Evolutionary conservation across 2,113 vertebrate genomes (phyloP).

Genomic region (Dicerorhinus sumatrensis): DNA sequence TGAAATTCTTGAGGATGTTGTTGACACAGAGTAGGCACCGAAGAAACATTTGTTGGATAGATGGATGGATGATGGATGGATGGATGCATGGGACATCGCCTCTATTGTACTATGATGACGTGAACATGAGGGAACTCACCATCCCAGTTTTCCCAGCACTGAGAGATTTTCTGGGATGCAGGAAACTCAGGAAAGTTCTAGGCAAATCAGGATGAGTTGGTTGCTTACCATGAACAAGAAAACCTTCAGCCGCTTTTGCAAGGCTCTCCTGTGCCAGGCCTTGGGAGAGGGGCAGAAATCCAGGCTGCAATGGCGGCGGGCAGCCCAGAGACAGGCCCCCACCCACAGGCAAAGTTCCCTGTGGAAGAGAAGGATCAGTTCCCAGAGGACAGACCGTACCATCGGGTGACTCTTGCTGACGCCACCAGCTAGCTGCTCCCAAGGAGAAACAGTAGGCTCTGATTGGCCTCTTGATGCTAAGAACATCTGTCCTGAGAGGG

Average conservation of each 20-base stretch:
- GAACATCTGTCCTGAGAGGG: too few species aligned
- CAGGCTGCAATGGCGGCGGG: not conserved
- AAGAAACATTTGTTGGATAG: not conserved
- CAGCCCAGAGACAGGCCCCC: not conserved
- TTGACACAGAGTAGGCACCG: too few species aligned
- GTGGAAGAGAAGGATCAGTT: not conserved
- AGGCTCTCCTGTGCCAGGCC: not conserved
- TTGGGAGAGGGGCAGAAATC: not conserved
- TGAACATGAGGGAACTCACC: not conserved
- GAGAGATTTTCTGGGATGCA: not conserved
- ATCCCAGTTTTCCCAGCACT: too few species aligned
- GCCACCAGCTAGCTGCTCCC: not conserved
- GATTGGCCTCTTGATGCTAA: not conserved
- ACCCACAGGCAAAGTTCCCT: not conserved
- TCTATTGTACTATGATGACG: not conserved
- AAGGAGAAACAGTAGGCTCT: not conserved
- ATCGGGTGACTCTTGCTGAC: not conserved
- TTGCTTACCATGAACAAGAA: not conserved
- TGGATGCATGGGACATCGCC: too few species aligned
- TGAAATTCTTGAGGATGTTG: not conserved
- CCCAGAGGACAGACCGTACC: not conserved
- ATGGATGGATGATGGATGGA: too few species aligned
- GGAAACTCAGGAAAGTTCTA: not conserved
- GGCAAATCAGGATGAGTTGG: not conserved
- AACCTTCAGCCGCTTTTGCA: not conserved